phyloP scores from a whole-genome alignment of 2,888 invertebrate genomes.

The Epinotia brunnichana region DNA sequence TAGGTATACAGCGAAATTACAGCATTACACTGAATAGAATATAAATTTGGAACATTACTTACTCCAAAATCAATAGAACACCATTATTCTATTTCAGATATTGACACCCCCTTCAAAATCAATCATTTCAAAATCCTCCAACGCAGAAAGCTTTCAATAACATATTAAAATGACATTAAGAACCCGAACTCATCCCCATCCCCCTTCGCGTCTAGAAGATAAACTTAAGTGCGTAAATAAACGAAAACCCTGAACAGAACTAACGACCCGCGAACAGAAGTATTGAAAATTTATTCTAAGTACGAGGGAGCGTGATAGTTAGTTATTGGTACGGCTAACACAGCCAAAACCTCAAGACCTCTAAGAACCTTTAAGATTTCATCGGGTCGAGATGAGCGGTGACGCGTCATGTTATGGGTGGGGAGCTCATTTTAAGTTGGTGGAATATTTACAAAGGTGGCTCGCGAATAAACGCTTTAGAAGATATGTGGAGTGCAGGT shows the following conservation, averaged over 20 bases:
- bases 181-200: slow-evolving; percentile 52
- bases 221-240: slow-evolving; percentile 64
- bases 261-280: slow-evolving; percentile 72
- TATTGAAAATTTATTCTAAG: slow-evolving; percentile 83
- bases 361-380: slow-evolving; percentile 19
- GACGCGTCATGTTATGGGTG: slow-evolving; percentile 7
- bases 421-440: slow-evolving; percentile 55
- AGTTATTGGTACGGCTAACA: slow-evolving; percentile 70
- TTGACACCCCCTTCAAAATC: slow-evolving; percentile 53
- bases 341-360: slow-evolving; percentile 51
- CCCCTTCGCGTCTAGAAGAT: slow-evolving; percentile 47
- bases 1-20: background rate
- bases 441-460: slow-evolving; percentile 55
- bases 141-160: slow-evolving; percentile 57
- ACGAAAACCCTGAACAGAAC: slow-evolving; percentile 69
- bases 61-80: slow-evolving; percentile 10
- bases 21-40: slow-evolving; percentile 4
- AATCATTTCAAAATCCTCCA: slow-evolving; percentile 63
- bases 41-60: slow-evolving; percentile 10
- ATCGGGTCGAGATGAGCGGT: background rate
- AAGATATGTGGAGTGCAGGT: slow-evolving; percentile 69
- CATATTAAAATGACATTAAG: slow-evolving; percentile 78
- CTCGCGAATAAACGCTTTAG: slow-evolving; percentile 64
- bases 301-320: slow-evolving; percentile 75
- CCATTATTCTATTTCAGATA: slow-evolving; percentile 23